These are phyloP conservation scores for Triplophysa siluroides DNA, from an alignment of 2,113 vertebrate genomes.

Conservation along the genomic window DNA sequence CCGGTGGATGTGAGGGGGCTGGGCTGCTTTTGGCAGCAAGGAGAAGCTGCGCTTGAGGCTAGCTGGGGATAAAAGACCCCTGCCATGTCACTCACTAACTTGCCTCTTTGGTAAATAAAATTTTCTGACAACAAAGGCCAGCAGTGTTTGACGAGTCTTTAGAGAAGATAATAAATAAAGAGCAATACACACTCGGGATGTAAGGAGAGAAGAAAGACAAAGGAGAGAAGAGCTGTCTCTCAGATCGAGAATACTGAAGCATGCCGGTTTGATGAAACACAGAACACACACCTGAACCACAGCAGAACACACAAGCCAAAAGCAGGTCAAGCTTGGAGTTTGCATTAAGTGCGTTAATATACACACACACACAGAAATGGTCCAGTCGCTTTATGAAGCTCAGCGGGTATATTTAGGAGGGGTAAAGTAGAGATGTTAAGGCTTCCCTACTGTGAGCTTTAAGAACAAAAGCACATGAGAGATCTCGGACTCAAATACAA, in stretches of 20 bases:
- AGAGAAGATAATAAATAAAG: slow-evolving; percentile 75
- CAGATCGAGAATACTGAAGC: slow-evolving; percentile 69
- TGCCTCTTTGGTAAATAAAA: slow-evolving; percentile 81
- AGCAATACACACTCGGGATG: slow-evolving; percentile 56
- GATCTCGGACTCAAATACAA: no score
- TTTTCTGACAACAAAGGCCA: slow-evolving; percentile 82
- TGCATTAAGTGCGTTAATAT: slow-evolving; percentile 63
- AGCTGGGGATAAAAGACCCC: slow-evolving; percentile 77
- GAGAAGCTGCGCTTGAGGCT: slow-evolving; percentile 71
- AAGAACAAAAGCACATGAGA: neutral
- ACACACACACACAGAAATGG: slow-evolving; percentile 3
- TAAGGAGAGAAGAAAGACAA: slow-evolving; percentile 51
- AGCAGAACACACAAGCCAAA: slow-evolving; percentile 67
- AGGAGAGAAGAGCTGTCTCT: slow-evolving; percentile 42
- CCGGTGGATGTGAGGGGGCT: slow-evolving; percentile 40
- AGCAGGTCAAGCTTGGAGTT: slow-evolving; percentile 70
- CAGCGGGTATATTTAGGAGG: neutral
- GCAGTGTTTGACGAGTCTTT: slow-evolving; percentile 76
- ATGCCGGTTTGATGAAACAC: slow-evolving; percentile 76
- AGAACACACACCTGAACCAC: slow-evolving; percentile 61
- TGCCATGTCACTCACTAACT: slow-evolving; percentile 80
- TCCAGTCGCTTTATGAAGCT: slow-evolving; percentile 27
- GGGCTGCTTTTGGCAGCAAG: slow-evolving; percentile 65
- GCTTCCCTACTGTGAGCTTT: slow-evolving; percentile 20
- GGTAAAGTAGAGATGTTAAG: slow-evolving; percentile 17